Evolutionary conservation across 2,797 vertebrate species (phyloP).

Genomic region (Garrulus glandarius): DNA sequence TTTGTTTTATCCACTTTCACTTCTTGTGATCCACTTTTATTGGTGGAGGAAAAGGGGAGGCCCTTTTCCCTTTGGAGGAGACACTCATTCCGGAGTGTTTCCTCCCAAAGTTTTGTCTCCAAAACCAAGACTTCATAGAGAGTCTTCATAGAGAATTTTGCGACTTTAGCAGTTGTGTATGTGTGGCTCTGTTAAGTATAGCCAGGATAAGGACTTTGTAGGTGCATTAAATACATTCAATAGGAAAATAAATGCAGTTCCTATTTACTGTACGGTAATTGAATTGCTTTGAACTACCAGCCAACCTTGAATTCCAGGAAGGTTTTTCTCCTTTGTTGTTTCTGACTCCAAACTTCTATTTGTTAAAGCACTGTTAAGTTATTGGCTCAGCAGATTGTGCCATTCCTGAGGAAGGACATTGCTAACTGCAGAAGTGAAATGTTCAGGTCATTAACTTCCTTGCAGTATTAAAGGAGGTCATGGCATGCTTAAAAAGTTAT

Average conservation of each 20-base stretch:
- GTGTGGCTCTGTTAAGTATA: neutral
- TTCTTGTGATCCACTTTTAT: no score
- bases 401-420: neutral
- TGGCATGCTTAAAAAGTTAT: neutral
- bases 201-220: neutral
- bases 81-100: no score
- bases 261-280: neutral
- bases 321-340: neutral
- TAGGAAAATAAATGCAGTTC: neutral
- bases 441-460: constrained; percentile 31
- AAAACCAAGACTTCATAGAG: no score
- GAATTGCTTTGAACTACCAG: constrained; percentile 10
- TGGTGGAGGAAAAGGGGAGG: no score
- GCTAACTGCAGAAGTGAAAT: neutral
- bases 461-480: neutral
- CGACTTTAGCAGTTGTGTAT: neutral
- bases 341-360: neutral
- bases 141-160: neutral
- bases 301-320: constrained; percentile 30
- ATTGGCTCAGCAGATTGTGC: neutral
- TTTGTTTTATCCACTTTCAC: no score
- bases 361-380: neutral
- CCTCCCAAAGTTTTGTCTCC: no score
- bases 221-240: neutral
- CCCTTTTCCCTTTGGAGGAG: no score